Conservation (phyloP, 2,888 invertebrate species). For the Oscheius sp. region DNA sequence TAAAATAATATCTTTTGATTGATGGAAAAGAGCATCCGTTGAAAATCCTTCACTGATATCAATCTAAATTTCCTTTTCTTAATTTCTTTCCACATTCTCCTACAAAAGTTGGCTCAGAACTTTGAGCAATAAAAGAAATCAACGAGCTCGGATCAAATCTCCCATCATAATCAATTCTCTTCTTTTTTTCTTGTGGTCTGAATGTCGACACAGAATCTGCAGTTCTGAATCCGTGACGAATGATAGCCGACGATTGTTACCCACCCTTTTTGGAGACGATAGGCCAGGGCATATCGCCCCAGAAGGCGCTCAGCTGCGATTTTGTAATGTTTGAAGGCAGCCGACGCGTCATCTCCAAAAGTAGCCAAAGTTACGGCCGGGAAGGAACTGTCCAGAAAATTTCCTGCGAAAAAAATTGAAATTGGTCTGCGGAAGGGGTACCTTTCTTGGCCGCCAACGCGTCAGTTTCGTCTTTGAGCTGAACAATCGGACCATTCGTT, state of each 20-base stretch:
- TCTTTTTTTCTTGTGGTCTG: conserved; percentile 56
- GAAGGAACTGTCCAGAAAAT: neutral
- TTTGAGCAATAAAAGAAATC: conserved; percentile 57
- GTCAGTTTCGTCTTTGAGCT: conserved; percentile 36
- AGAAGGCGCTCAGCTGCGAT: conserved; percentile 61
- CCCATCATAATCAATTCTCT: conserved; percentile 57
- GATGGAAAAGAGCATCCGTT: conserved; percentile 60
- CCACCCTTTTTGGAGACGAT: conserved; percentile 46
- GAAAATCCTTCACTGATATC: conserved; percentile 66
- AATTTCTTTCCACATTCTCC: conserved; percentile 4
- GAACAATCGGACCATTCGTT: conserved; percentile 45
- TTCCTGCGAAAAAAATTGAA: neutral
- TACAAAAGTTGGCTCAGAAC: conserved; percentile 62
- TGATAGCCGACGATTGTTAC: neutral
- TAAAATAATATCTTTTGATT: conserved; percentile 50
- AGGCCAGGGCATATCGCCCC: conserved; percentile 66
- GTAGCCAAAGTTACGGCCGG: conserved; percentile 63
- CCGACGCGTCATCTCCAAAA: conserved; percentile 48
- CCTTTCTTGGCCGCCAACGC: conserved; percentile 32
- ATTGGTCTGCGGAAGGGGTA: neutral
- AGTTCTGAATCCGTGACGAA: conserved; percentile 14
- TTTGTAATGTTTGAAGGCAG: conserved; percentile 55
- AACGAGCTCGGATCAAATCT: conserved; percentile 62
- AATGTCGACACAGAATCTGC: conserved; percentile 59
- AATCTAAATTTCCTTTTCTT: conserved; percentile 43